phyloP scores from a whole-genome alignment of 1,140 invertebrate species.

The Zaprionus inermis region DNA sequence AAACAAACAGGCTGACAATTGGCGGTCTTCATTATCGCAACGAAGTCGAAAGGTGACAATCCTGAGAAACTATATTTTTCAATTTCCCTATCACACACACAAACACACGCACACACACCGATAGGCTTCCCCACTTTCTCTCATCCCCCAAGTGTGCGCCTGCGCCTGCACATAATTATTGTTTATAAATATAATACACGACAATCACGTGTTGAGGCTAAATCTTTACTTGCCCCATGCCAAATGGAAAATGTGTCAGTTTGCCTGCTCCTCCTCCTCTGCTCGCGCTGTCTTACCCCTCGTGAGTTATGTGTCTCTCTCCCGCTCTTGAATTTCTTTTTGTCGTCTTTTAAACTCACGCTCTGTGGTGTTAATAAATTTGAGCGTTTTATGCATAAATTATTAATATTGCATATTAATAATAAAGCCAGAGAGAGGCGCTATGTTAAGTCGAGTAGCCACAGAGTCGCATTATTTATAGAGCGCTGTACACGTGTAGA shows the following conservation, averaged over 20 bases:
- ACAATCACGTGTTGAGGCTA: constrained; percentile 65
- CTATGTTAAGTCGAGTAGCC: constrained; percentile 42
- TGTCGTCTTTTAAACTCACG: constrained; percentile 15
- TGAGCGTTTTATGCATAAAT: constrained; percentile 72
- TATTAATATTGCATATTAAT: constrained; percentile 72
- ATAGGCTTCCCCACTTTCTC: constrained; percentile 30
- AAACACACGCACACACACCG: constrained; percentile 20
- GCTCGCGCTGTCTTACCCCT: background rate
- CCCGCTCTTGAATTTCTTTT: constrained; percentile 29
- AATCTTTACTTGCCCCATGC: constrained; percentile 34
- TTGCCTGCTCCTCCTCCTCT: background rate
- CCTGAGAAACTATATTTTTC: constrained; percentile 62
- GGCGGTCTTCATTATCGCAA: constrained; percentile 32
- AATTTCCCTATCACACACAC: constrained; percentile 6
- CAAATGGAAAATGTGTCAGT: constrained; percentile 25
- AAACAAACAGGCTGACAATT: constrained; percentile 15
- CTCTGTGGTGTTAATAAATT: constrained; percentile 64
- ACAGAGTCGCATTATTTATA: constrained; percentile 63
- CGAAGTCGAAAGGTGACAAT: constrained; percentile 66
- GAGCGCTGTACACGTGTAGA: constrained; percentile 71
- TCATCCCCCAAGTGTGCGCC: constrained; percentile 34
- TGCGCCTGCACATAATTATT: constrained; percentile 69
- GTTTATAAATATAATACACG: constrained; percentile 71
- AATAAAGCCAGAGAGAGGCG: constrained; percentile 19
- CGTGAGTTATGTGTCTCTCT: constrained; percentile 56